These are phyloP conservation scores for Zophobas atratus DNA, from an alignment of 1,140 invertebrate species.

Conservation along the genomic window DNA sequence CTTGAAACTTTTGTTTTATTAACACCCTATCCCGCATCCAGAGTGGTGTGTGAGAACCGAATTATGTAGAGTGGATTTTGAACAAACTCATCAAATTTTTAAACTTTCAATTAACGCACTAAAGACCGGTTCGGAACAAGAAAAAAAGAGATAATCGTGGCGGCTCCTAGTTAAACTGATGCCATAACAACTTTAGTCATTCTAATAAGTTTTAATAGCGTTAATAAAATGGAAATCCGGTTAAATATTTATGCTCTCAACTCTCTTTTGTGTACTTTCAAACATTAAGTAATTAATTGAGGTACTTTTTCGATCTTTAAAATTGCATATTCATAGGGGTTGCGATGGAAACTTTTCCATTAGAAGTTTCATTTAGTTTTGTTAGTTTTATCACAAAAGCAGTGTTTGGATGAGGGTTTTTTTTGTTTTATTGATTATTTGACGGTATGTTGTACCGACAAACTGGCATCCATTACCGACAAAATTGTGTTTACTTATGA, in stretches of 20 bases:
- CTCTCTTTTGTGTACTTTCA: neutral
- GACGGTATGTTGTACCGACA: no score
- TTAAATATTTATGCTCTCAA: neutral
- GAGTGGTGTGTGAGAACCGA: neutral
- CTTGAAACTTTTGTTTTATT: constrained; percentile 25
- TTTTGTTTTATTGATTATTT: neutral
- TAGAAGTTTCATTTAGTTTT: neutral
- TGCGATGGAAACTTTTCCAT: neutral
- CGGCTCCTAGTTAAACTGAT: no score
- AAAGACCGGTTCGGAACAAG: no score
- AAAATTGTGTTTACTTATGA: neutral
- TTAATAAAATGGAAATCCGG: neutral
- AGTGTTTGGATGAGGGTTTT: neutral
- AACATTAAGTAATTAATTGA: neutral
- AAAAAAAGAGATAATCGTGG: no score
- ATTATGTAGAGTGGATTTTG: neutral
- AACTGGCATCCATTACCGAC: no score
- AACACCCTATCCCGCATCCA: constrained; percentile 4
- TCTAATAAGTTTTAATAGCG: no score
- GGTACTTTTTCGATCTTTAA: neutral
- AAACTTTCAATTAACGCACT: no score
- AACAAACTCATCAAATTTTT: no score
- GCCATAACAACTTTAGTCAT: no score
- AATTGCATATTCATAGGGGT: neutral
- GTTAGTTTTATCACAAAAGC: neutral